Evolutionary conservation across 2,113 vertebrate genomes (phyloP).

Genomic region (Strix aluco): DNA sequence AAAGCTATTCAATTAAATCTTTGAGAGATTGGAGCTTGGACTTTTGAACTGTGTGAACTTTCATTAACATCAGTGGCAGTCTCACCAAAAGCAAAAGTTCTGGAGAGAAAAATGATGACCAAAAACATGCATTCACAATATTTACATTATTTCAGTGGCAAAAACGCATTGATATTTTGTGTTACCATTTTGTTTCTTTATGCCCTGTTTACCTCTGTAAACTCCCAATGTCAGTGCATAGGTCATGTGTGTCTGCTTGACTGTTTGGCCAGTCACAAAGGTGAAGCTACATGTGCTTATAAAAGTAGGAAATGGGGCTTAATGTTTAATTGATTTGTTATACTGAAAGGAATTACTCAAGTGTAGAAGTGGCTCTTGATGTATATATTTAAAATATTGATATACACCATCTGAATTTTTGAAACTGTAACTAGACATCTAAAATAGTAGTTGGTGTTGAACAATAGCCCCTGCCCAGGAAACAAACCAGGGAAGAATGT

Average conservation of each 20-base stretch:
- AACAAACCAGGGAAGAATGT: neutral
- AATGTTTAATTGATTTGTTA: neutral
- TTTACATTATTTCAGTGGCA: neutral
- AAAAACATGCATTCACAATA: neutral
- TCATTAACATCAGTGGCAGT: neutral
- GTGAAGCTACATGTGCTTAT: neutral
- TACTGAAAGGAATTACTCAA: neutral
- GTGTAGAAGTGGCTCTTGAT: neutral
- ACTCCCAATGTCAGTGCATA: neutral
- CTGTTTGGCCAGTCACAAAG: neutral
- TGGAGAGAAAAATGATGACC: neutral
- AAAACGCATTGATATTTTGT: neutral
- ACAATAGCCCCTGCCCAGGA: neutral
- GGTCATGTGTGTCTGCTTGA: neutral
- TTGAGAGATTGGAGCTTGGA: neutral
- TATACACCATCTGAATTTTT: neutral
- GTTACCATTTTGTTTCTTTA: neutral
- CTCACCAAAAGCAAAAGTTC: neutral
- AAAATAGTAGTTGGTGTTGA: neutral
- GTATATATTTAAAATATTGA: neutral
- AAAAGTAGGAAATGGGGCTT: neutral
- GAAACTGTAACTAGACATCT: neutral
- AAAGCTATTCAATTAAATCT: slow-evolving; percentile 19
- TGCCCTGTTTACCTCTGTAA: neutral
- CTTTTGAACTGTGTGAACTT: neutral